Percentiles rank a stretch among this genome's conserved stretches.
Conservation (phyloP, 2,797 vertebrate species). For the Etheostoma perlongum region DNA sequence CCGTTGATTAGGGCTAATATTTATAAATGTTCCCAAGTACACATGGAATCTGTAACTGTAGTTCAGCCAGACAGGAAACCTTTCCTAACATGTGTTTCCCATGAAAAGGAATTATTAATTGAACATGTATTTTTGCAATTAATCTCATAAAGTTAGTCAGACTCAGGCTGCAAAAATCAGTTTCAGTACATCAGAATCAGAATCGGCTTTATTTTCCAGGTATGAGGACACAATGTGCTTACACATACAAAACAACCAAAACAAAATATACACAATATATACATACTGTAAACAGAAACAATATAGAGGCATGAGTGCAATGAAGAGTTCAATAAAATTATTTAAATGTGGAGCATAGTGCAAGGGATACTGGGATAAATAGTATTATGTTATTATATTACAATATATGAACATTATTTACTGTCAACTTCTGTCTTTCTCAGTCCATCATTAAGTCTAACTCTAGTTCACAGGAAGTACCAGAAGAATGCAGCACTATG, state of each 20-base stretch:
- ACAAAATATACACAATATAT: too few relatives aligned
- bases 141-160: not conserved
- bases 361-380: too few relatives aligned
- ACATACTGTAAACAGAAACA: too few relatives aligned
- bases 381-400: too few relatives aligned
- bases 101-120: not conserved
- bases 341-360: too few relatives aligned
- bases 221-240: too few relatives aligned
- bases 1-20: rapidly evolving
- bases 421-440: not conserved
- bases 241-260: too few relatives aligned
- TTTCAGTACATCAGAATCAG: not conserved
- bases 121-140: not conserved
- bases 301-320: too few relatives aligned
- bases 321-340: too few relatives aligned
- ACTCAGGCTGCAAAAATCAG: not conserved
- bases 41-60: not conserved
- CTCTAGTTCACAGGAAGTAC: slow-evolving; percentile 28
- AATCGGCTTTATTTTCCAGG: too few relatives aligned
- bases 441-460: not conserved
- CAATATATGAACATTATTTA: not conserved
- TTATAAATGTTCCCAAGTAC: not conserved
- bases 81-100: not conserved
- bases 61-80: not conserved
- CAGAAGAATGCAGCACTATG: slow-evolving; percentile 5